Base-by-base conservation (phyloP, 2,888 invertebrate species). In the Hyposoter didymator region DNA sequence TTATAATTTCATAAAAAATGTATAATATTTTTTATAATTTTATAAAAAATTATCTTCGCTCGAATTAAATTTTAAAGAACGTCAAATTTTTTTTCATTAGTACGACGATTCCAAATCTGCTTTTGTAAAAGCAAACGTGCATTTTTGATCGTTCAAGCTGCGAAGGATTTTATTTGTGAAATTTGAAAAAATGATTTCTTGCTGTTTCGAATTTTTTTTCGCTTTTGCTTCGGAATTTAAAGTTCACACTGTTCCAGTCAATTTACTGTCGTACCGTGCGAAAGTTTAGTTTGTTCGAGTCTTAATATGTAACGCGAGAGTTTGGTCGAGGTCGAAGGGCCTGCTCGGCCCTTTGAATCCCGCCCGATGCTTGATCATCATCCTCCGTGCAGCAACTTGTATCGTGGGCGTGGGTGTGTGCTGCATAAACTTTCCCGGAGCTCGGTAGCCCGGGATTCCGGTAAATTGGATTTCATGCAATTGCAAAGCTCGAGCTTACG, bases 271-370 rank as follows among this genome's bases (percentile, higher is more conserved):
- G 43, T 19, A 43, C 43, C 5, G 28, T 28, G 32, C n/a, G 62
- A 43, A 74, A 74, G 17, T 28, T 22, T n/a, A 35, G 39, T 49
- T 62, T n/a, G 22, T 28, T 74, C 45, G 59, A 74, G 43, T 62
- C 62, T 74, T 74, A n/a, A n/a, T n/a, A 55, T 45, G 45, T 62
- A 22, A 74, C 43, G 17, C 39, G 45, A 28, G 32, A 74, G 62
- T 32, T 74, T 74, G n/a, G 17, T 45, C 74, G 43, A 62, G 59
- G 17, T n/a, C 28, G 28, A 62, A 74, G n/a, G 43, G 39, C 45
- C 59, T 59, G 28, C 62, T 43, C 62, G 22, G 22, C 45, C 45
- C 43, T 45, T 28, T 43, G 17, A 62, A 74, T 47, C 12, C 62
- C n/a, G n/a, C n/a, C 62, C 19, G n/a, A 32, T 39, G 66, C 66